phyloP scores from a whole-genome alignment of 2,888 invertebrate species.

The Tuberolachnus salignus region DNA sequence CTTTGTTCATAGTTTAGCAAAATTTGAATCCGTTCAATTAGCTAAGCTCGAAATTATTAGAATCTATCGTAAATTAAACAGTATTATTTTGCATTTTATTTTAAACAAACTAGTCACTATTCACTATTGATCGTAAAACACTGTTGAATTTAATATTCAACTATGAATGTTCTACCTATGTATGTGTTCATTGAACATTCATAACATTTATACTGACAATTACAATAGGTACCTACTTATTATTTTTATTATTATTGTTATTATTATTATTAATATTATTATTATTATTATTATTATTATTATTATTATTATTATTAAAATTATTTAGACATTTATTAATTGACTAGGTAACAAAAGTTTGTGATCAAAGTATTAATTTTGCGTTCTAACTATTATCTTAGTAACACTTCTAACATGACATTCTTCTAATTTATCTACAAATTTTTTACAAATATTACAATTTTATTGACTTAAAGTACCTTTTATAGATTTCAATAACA shows the following conservation, averaged over 20 bases:
- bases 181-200: constrained; percentile 4
- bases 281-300: background rate
- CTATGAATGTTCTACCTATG: background rate
- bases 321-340: background rate
- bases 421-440: background rate
- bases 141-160: constrained; percentile 1
- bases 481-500: background rate
- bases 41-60: constrained; percentile 16
- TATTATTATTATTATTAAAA: background rate
- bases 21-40: constrained; percentile 7
- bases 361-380: constrained; percentile 1
- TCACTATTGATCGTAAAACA: constrained; percentile 23
- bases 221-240: constrained; percentile 19
- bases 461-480: background rate
- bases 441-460: too few relatives aligned
- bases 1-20: constrained; percentile 11
- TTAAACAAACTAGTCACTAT: constrained; percentile 44
- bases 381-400: background rate
- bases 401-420: constrained; percentile 1
- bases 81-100: constrained; percentile 53
- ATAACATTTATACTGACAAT: constrained; percentile 2
- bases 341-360: background rate
- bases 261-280: too few relatives aligned
- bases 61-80: constrained; percentile 32
- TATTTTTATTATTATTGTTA: background rate